Evolutionary conservation across 2,888 invertebrate species (phyloP).

Genomic region (Plebejus anna): DNA sequence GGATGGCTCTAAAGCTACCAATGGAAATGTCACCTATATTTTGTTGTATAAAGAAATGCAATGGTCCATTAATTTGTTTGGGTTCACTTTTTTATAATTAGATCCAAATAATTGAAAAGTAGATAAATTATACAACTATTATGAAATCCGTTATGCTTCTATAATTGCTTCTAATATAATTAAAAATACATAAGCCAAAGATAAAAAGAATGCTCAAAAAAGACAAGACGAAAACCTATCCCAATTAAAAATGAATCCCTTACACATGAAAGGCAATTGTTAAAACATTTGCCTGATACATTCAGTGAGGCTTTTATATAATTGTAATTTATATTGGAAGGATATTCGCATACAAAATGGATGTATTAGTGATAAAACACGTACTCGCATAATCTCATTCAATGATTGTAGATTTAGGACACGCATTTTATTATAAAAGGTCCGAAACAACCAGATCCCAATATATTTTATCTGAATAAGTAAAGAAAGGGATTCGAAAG

Average conservation of each 20-base stretch:
- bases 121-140: no score
- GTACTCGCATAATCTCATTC: constrained; percentile 51
- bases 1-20: neutral
- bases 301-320: constrained; percentile 12
- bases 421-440: constrained; percentile 47
- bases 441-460: constrained; percentile 36
- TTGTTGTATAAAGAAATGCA: no score
- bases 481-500: constrained; percentile 47
- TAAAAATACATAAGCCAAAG: neutral
- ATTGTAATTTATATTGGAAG: constrained; percentile 30
- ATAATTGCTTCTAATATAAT: no score
- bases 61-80: no score
- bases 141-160: no score
- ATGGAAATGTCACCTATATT: no score
- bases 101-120: no score
- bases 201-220: neutral
- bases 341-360: constrained; percentile 53
- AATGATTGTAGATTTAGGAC: constrained; percentile 57
- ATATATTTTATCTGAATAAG: constrained; percentile 46
- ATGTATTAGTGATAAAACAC: constrained; percentile 65
- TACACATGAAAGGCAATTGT: neutral
- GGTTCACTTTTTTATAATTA: no score
- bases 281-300: constrained; percentile 3
- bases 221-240: neutral
- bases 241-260: neutral